Evolutionary conservation across 2,888 invertebrate species (phyloP).

Genomic region (Drosophila pseudotakahashii): DNA sequence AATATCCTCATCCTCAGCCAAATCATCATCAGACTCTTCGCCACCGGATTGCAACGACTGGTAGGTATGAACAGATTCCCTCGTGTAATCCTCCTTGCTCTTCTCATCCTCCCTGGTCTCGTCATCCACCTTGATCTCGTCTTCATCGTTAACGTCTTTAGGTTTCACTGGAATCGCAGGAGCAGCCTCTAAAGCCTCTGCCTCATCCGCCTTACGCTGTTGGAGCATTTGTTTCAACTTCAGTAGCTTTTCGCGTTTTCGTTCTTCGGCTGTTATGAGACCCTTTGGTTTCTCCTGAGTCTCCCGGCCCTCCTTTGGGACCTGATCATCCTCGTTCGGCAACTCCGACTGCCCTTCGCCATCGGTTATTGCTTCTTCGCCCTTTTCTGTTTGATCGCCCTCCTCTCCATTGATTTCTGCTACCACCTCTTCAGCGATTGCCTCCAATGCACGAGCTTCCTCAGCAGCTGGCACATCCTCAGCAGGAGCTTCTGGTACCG

Average conservation of each 20-base stretch:
- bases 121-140: not conserved
- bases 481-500: not conserved
- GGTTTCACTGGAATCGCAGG: not conserved
- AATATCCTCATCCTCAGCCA: constrained; percentile 1
- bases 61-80: not conserved
- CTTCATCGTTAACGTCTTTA: not conserved
- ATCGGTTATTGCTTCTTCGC: not conserved
- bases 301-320: not conserved
- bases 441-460: not conserved
- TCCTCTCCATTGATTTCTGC: not conserved
- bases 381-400: not conserved
- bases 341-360: not conserved
- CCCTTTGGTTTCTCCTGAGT: not conserved
- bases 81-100: not conserved
- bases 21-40: constrained; percentile 5
- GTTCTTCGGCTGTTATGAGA: constrained; percentile 4
- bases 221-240: constrained; percentile 14
- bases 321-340: not conserved
- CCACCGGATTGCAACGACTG: not conserved
- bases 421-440: not conserved
- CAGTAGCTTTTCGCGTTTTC: constrained; percentile 20
- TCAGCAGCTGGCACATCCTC: not conserved
- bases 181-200: no score
- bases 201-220: not conserved
- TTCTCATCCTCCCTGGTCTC: not conserved